Percentiles rank a stretch among this genome's conserved stretches.
Conservation (phyloP, 2,113 vertebrate species). For the Abramis brama region DNA sequence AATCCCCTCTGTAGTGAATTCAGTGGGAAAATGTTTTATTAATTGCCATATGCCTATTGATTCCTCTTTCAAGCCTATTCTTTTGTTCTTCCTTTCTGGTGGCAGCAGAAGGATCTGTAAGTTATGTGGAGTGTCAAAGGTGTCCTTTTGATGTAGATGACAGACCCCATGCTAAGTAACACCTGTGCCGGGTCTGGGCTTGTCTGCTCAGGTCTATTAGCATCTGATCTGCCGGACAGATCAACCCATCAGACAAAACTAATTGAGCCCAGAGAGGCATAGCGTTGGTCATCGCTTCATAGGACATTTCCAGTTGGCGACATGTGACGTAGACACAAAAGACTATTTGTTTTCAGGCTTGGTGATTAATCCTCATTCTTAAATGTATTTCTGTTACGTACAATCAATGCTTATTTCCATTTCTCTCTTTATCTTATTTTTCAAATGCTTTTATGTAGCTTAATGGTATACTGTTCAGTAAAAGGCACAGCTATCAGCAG, state of each 20-base stretch:
- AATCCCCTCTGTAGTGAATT: slow-evolving; percentile 90
- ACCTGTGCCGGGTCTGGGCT: slow-evolving; percentile 68
- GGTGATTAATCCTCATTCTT: neutral
- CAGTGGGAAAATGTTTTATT: slow-evolving; percentile 93
- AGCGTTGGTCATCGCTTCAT: slow-evolving; percentile 32
- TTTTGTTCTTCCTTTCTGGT: slow-evolving; percentile 94
- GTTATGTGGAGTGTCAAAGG: slow-evolving; percentile 94
- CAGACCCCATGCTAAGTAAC: slow-evolving; percentile 84
- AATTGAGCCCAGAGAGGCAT: slow-evolving; percentile 56
- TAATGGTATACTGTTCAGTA: neutral
- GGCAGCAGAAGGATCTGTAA: slow-evolving; percentile 94
- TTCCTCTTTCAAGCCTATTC: slow-evolving; percentile 92
- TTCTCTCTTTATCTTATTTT: neutral
- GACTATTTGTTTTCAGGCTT: neutral
- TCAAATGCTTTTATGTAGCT: too few relatives aligned
- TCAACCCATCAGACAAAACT: slow-evolving; percentile 56
- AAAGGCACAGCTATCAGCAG: neutral
- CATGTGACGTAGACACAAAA: neutral
- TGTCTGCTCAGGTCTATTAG: slow-evolving; percentile 56
- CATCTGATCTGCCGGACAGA: slow-evolving; percentile 54
- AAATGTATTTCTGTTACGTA: neutral
- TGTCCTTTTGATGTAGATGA: slow-evolving; percentile 94
- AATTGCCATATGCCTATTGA: slow-evolving; percentile 95
- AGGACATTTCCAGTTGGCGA: slow-evolving; percentile 9
- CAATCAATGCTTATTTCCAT: neutral